A percentile compares a stretch with the other conserved stretches of the same genome.
phyloP scores from a whole-genome alignment of 1,140 invertebrate genomes.

The Formica selysi region DNA sequence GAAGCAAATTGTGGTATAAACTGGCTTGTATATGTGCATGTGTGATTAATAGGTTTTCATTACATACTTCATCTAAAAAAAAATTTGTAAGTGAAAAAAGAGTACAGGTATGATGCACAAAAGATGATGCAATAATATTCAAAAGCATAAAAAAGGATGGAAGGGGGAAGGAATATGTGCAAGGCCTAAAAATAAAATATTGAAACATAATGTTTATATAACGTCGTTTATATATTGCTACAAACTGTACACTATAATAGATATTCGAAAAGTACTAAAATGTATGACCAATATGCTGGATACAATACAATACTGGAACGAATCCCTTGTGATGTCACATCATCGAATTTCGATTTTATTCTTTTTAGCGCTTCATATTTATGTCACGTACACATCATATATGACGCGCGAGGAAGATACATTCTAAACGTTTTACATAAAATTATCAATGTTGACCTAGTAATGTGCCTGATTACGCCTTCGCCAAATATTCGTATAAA shows the following conservation, averaged over 20 bases:
- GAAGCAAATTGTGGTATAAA: not conserved
- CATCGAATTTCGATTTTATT: constrained; percentile 12
- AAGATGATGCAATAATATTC: not conserved
- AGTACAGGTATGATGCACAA: constrained; percentile 1
- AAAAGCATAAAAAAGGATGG: not conserved
- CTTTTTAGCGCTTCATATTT: not conserved
- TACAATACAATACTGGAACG: not conserved
- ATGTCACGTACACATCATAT: constrained; percentile 11
- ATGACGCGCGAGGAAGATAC: not conserved
- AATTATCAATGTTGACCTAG: not conserved
- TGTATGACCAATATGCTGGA: constrained; percentile 17
- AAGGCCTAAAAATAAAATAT: constrained; percentile 67
- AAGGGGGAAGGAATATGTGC: constrained; percentile 19
- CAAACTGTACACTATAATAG: constrained; percentile 54
- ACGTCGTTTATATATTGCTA: constrained; percentile 68
- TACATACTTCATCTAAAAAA: not conserved
- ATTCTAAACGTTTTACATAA: not conserved
- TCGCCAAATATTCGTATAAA: not conserved
- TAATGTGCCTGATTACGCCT: not conserved
- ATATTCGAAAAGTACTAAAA: constrained; percentile 1
- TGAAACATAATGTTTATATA: constrained; percentile 63
- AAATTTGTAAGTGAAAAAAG: not conserved
- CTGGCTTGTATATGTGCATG: not conserved
- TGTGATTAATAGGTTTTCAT: not conserved
- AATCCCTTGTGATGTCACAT: constrained; percentile 24